A percentile compares a stretch with the other conserved stretches of the same genome.
Conservation (phyloP, 2,888 invertebrate genomes). For the Trichogramma dendrolimi region DNA sequence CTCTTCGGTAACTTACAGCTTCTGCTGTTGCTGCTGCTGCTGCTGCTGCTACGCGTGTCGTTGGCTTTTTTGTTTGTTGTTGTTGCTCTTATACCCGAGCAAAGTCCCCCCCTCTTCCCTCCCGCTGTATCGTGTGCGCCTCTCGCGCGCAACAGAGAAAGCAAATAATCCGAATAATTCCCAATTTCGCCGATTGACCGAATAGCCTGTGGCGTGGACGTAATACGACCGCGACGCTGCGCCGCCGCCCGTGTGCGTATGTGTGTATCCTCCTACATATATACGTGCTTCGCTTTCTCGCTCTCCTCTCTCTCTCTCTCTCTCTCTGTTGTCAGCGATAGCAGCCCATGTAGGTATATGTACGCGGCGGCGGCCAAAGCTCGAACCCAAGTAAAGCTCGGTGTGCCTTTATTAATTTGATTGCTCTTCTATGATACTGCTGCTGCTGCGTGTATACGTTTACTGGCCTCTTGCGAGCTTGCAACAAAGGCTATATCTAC, state of each 20-base stretch:
- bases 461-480: too few species aligned
- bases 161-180: conserved; percentile 45
- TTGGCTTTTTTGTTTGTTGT: too few species aligned
- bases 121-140: background rate
- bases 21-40: too few species aligned
- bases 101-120: background rate
- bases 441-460: too few species aligned
- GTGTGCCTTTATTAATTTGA: conserved; percentile 51
- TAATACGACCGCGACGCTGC: conserved; percentile 38
- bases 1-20: conserved; percentile 11
- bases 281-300: background rate
- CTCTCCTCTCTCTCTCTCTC: background rate
- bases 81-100: too few species aligned
- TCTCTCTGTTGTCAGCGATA: conserved; percentile 20
- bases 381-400: conserved; percentile 6
- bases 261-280: too few species aligned
- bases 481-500: too few species aligned
- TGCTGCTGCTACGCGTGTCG: too few species aligned
- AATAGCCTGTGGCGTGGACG: conserved; percentile 43
- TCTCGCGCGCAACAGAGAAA: background rate
- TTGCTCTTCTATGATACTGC: conserved; percentile 34
- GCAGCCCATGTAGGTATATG: background rate
- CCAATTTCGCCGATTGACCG: conserved; percentile 48
- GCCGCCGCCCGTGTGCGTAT: background rate
- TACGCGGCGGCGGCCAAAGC: conserved; percentile 11